phyloP scores from a whole-genome alignment of 2,888 invertebrate species.

The Meandrusa payeni region DNA sequence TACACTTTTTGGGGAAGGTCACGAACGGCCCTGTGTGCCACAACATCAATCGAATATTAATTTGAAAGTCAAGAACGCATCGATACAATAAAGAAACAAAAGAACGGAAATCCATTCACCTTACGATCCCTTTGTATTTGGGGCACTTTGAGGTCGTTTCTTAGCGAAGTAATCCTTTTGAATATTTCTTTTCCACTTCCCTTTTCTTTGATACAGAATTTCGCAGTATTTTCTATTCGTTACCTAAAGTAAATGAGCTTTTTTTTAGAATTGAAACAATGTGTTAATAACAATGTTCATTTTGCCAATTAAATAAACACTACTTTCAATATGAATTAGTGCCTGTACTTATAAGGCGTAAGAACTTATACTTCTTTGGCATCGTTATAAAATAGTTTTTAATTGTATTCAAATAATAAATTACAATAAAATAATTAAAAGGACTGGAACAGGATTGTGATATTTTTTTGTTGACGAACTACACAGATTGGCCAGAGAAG shows the following conservation, averaged over 20 bases:
- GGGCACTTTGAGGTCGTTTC: conserved; percentile 41
- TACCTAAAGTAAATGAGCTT: background rate
- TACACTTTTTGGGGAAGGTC: conserved; percentile 2
- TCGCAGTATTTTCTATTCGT: conserved; percentile 33
- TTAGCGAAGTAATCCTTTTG: conserved; percentile 46
- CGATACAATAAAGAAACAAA: conserved; percentile 56
- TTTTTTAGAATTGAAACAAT: no score
- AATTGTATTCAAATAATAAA: no score
- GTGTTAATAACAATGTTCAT: no score
- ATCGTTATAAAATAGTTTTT: no score
- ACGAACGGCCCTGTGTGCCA: conserved; percentile 27
- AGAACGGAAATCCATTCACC: conserved; percentile 40
- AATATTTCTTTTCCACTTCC: conserved; percentile 42
- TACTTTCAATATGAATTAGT: no score
- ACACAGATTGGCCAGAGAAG: no score
- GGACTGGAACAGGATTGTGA: no score
- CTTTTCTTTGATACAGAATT: conserved; percentile 44
- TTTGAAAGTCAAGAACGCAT: conserved; percentile 45
- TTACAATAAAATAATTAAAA: no score
- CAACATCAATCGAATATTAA: conserved; percentile 58
- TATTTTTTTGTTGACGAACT: no score
- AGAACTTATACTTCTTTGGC: no score
- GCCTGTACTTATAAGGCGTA: no score
- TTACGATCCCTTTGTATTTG: conserved; percentile 44
- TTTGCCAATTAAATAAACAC: no score